A percentile compares a stretch with the other conserved stretches of the same genome.
These are phyloP conservation scores for Meganola albula DNA, from an alignment of 2,888 invertebrate species.

Conservation along the genomic window DNA sequence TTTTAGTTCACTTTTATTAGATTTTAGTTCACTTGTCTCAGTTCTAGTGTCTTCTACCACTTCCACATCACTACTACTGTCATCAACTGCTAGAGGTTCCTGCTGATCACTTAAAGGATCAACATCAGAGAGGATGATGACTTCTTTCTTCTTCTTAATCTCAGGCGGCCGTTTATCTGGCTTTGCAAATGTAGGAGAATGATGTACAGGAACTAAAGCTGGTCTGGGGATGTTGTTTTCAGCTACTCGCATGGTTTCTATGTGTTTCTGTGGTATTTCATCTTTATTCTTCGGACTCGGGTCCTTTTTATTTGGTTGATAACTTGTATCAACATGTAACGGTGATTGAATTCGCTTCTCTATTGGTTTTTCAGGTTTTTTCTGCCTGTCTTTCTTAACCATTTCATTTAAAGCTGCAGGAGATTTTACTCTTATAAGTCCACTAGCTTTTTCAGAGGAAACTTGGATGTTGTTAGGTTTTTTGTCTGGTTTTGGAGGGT, in stretches of 20 bases:
- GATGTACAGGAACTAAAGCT: slow-evolving; percentile 53
- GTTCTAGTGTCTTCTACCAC: slow-evolving; percentile 51
- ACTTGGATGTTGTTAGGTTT: slow-evolving; percentile 31
- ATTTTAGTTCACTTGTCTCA: slow-evolving; percentile 50
- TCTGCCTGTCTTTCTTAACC: slow-evolving; percentile 47
- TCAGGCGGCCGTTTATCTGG: slow-evolving; percentile 64
- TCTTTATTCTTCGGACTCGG: slow-evolving; percentile 53
- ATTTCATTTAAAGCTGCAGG: slow-evolving; percentile 68
- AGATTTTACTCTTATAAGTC: slow-evolving; percentile 62
- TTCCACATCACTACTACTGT: slow-evolving; percentile 73
- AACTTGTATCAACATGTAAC: slow-evolving; percentile 54
- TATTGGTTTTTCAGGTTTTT: slow-evolving; percentile 39
- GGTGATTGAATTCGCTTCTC: slow-evolving; percentile 46
- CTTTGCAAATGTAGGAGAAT: slow-evolving; percentile 66
- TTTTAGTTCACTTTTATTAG: slow-evolving; percentile 39
- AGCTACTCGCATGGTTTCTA: slow-evolving; percentile 53
- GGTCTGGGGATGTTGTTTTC: slow-evolving; percentile 67
- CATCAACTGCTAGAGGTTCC: slow-evolving; percentile 59
- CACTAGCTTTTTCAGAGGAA: slow-evolving; percentile 36
- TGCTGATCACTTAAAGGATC: slow-evolving; percentile 54
- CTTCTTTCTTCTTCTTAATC: slow-evolving; percentile 62
- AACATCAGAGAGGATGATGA: slow-evolving; percentile 58
- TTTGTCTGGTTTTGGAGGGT: slow-evolving; percentile 36
- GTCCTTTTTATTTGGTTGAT: slow-evolving; percentile 44
- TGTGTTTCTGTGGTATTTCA: slow-evolving; percentile 52